Conservation (phyloP, 2,888 invertebrate genomes). For the Scrobipalpa atriplicella region DNA sequence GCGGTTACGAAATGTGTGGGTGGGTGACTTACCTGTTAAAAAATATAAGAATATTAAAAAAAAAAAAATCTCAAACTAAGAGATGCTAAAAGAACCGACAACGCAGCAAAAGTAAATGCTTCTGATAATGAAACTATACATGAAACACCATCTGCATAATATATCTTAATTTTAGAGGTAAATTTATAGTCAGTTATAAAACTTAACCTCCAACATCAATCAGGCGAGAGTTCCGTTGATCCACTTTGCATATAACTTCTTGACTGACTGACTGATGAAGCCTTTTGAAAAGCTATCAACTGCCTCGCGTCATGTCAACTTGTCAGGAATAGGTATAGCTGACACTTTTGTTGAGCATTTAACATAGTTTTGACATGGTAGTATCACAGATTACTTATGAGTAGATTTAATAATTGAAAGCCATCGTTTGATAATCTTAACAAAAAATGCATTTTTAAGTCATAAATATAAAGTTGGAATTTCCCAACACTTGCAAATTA, state of each 20-base stretch:
- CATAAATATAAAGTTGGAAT: too few relatives aligned
- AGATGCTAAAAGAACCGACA: too few relatives aligned
- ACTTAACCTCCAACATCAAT: background rate
- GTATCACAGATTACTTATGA: too few relatives aligned
- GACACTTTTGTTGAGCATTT: constrained; percentile 1
- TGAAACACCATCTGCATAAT: too few relatives aligned
- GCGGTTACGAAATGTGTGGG: background rate
- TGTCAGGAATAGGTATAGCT: constrained; percentile 5
- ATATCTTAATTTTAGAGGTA: background rate
- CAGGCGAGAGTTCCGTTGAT: constrained; percentile 17
- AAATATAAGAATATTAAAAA: constrained; percentile 16
- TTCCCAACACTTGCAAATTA: too few relatives aligned
- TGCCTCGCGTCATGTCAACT: background rate
- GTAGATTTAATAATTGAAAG: background rate
- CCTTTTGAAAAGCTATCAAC: constrained; percentile 18
- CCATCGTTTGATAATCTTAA: too few relatives aligned
- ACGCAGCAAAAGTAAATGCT: background rate
- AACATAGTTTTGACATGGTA: background rate
- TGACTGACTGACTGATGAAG: constrained; percentile 15
- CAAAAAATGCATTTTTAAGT: too few relatives aligned
- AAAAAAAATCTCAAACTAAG: background rate
- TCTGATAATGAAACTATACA: background rate
- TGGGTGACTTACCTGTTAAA: constrained; percentile 33
- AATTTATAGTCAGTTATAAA: background rate
- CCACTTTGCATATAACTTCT: constrained; percentile 7